These are phyloP conservation scores for Rotaria magnacalcarata DNA, from an alignment of 2,888 invertebrate species.

Conservation along the genomic window DNA sequence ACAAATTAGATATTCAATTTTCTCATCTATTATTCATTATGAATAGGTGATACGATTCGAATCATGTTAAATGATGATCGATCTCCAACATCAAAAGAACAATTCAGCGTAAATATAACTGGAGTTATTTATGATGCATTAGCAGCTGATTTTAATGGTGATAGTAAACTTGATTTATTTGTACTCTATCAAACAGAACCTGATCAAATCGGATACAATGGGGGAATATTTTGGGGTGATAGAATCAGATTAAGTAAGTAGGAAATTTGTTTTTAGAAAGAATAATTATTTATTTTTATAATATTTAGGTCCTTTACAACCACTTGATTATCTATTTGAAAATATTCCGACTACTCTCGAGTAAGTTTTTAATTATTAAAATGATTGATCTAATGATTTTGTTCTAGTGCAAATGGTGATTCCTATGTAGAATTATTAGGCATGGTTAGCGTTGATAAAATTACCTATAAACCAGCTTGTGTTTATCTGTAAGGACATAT, in stretches of 20 bases:
- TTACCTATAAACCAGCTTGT: conserved; percentile 47
- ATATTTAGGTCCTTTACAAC: not conserved
- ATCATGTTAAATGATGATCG: not conserved
- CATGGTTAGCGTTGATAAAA: conserved; percentile 61
- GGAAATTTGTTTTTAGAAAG: not conserved
- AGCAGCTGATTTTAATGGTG: conserved; percentile 21
- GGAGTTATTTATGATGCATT: conserved; percentile 20
- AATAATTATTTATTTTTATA: not conserved
- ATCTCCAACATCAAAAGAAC: not conserved
- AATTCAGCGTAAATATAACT: not conserved
- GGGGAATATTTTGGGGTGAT: conserved; percentile 19
- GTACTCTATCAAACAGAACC: not conserved
- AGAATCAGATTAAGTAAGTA: not conserved
- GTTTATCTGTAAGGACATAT: not conserved
- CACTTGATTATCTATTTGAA: not conserved
- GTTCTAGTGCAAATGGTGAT: conserved; percentile 79
- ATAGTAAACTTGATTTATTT: conserved; percentile 21
- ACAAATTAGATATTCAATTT: not conserved
- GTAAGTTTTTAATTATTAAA: not conserved
- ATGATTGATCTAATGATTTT: not conserved
- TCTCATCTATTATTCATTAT: no score
- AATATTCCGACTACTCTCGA: not conserved
- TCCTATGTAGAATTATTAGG: conserved; percentile 88
- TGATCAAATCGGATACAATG: not conserved
- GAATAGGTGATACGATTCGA: not conserved